Evolutionary conservation across 2,797 vertebrate genomes (phyloP), one percentile per base, ranked within the genome.

Genomic region (Sebastes melanostomus): DNA sequence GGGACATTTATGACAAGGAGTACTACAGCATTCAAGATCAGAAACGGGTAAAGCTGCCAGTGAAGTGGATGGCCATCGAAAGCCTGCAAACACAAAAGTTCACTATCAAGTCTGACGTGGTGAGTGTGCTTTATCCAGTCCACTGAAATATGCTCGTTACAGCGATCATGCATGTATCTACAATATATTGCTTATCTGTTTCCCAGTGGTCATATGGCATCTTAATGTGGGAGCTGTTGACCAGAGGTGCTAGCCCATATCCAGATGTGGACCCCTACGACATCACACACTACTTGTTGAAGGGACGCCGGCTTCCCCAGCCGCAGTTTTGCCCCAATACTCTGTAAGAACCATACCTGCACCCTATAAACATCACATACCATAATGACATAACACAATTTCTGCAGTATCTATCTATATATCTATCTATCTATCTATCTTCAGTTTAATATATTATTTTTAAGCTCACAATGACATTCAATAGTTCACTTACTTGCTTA

Each of bases 21-120:
- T 99, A 99, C 93, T 99, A 99, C 90, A 99, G 98, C 61, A 91
- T 99, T 73, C 96, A 86, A 62, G 96, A 94, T 76, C 97, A 98
- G 75, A 96, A 93, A 75, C 96, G 96, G 0, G 96, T 96, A 36
- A 98, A 97, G 88, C 94, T 99, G 5, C 98, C 98, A 0, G 98
- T 99, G 80, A 99, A 99, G 78, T 99, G 98, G 98, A 99, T 99
- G 98, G 98, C 98, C 0, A 95, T 99, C 13, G 98, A 99, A 93
- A 99, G 98, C 84, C 94, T 99, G 67, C 98, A 98, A 93, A 99
- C 97, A 3, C 98, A 99, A 83, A 98, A 97, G 90, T 99, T 99
- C 92, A 99, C 98, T 6, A 97, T 93, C 65, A 99, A 99, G 87
- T 99, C 98, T 0, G 98, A 99, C 0, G 98, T 99, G 95, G 98